phyloP scores from a whole-genome alignment of 2,888 invertebrate genomes.

The Onthophagus sagittarius region DNA sequence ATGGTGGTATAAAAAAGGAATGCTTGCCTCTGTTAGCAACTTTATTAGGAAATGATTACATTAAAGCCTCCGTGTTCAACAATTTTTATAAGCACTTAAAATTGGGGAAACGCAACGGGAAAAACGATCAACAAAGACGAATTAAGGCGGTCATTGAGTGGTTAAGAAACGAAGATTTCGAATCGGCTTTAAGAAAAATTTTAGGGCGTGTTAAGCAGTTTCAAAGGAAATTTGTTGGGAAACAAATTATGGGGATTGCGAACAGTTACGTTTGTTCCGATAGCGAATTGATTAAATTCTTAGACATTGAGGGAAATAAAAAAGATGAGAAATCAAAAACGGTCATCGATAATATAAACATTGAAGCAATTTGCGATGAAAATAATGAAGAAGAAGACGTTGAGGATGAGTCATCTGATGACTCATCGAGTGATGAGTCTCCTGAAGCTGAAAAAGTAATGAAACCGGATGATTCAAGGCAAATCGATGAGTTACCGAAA shows the following conservation, averaged over 20 bases:
- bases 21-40: constrained; percentile 77
- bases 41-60: constrained; percentile 86
- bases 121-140: constrained; percentile 62
- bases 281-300: constrained; percentile 58
- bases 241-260: constrained; percentile 60
- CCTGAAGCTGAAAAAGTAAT: constrained; percentile 21
- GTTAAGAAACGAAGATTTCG: constrained; percentile 67
- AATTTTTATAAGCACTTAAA: constrained; percentile 67
- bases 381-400: constrained; percentile 3
- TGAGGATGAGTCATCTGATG: constrained; percentile 22
- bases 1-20: constrained; percentile 62
- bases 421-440: neutral
- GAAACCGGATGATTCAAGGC: constrained; percentile 26
- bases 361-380: constrained; percentile 21
- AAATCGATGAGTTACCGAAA: constrained; percentile 47
- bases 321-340: constrained; percentile 22
- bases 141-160: constrained; percentile 70
- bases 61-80: constrained; percentile 62
- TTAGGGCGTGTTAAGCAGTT: constrained; percentile 58
- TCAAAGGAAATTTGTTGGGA: constrained; percentile 53
- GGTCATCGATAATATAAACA: constrained; percentile 28
- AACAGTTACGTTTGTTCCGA: constrained; percentile 60
- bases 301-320: constrained; percentile 37
- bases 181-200: constrained; percentile 66
- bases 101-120: constrained; percentile 52